These are phyloP conservation scores for Leuctra nigra DNA, from an alignment of 2,888 invertebrate species.

Conservation along the genomic window DNA sequence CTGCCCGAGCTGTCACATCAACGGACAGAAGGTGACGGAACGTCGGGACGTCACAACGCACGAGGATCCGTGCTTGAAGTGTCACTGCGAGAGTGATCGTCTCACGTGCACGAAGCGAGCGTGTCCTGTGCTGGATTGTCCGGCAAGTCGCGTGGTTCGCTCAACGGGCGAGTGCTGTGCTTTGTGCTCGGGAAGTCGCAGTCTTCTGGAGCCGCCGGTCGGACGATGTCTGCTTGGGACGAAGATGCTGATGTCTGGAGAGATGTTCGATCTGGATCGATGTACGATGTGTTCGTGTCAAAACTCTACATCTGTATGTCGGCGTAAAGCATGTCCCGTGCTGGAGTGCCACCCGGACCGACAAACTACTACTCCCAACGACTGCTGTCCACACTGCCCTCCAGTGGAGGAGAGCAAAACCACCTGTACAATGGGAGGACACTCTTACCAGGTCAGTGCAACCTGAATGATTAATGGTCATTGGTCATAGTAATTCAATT, in stretches of 20 bases:
- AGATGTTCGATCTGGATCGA: slow-evolving; percentile 44
- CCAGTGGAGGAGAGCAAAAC: slow-evolving; percentile 59
- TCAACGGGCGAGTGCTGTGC: slow-evolving; percentile 78
- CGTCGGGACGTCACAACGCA: slow-evolving; percentile 69
- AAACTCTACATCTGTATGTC: slow-evolving; percentile 74
- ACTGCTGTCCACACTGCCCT: slow-evolving; percentile 74
- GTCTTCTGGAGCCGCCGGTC: slow-evolving; percentile 44
- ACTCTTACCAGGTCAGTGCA: slow-evolving; percentile 62
- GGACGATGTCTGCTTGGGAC: slow-evolving; percentile 64
- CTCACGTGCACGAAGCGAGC: slow-evolving; percentile 77
- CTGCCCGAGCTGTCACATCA: slow-evolving; percentile 77
- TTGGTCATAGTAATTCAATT: neutral
- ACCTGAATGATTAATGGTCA: no score
- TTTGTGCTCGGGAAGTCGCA: slow-evolving; percentile 46
- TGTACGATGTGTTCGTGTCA: slow-evolving; percentile 82
- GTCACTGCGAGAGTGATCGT: slow-evolving; percentile 63
- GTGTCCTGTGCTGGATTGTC: slow-evolving; percentile 85
- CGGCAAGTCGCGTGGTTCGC: slow-evolving; percentile 57
- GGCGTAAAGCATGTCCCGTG: slow-evolving; percentile 79
- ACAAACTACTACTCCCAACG: slow-evolving; percentile 56
- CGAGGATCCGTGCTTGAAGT: slow-evolving; percentile 82
- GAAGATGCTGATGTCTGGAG: slow-evolving; percentile 46
- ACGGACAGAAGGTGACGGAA: slow-evolving; percentile 73
- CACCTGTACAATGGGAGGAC: slow-evolving; percentile 55
- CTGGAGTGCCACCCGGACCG: slow-evolving; percentile 73